These are phyloP conservation scores for Lethenteron camtschaticum DNA, from an alignment of 2,113 vertebrate species.

Conservation along the genomic window DNA sequence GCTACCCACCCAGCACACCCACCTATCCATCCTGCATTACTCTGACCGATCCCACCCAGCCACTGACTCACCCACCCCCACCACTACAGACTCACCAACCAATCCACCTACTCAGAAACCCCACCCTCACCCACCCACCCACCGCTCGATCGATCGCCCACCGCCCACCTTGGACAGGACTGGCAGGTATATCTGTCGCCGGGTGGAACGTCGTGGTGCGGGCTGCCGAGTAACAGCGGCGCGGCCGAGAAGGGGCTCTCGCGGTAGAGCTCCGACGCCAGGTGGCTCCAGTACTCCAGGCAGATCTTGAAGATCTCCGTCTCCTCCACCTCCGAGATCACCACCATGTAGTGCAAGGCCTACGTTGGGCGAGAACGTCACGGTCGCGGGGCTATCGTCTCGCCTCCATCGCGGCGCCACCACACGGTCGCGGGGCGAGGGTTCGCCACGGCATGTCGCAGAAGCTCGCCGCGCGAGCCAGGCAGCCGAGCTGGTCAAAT, in stretches of 20 bases:
- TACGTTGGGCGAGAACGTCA: constrained; percentile 14
- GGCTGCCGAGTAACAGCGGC: constrained; percentile 69
- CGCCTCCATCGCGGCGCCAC: no score
- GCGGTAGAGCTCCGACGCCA: constrained; percentile 84
- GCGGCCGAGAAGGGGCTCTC: constrained; percentile 91
- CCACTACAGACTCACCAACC: no score
- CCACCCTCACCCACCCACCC: not conserved
- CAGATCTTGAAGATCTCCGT: constrained; percentile 99
- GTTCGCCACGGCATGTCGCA: no score
- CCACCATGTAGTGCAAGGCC: constrained; percentile 94
- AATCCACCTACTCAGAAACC: not conserved
- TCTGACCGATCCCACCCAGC: no score
- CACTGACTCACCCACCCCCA: no score
- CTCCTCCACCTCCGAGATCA: constrained; percentile 96
- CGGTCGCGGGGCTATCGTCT: no score
- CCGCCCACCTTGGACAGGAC: constrained; percentile 69
- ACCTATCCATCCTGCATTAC: no score
- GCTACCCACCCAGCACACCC: no score
- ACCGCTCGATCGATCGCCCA: not conserved
- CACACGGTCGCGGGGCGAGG: no score
- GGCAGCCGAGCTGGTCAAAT: no score
- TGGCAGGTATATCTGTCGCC: constrained; percentile 78
- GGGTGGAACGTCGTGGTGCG: constrained; percentile 85
- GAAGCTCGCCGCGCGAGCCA: no score
- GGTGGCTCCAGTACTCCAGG: constrained; percentile 94